A percentile compares a stretch with the other conserved stretches of the same genome.
These are phyloP conservation scores for Oxyruncus cristatus DNA, from an alignment of 2,113 vertebrate species.

Conservation along the genomic window DNA sequence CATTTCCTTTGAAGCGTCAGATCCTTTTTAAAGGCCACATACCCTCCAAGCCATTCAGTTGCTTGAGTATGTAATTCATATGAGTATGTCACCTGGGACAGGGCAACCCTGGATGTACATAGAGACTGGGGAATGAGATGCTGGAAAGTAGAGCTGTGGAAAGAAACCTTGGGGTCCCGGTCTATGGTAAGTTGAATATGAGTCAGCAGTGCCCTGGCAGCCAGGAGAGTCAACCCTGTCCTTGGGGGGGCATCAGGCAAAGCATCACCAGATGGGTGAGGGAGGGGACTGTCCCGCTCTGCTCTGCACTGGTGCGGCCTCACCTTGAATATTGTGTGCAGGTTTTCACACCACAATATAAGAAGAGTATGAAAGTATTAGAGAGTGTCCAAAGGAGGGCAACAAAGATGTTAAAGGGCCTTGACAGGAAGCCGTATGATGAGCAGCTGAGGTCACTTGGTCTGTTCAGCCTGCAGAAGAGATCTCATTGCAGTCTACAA, in stretches of 20 bases:
- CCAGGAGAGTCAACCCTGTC: rapidly evolving
- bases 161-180: neutral
- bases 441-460: neutral
- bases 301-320: rapidly evolving
- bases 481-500: rapidly evolving
- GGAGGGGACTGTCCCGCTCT: neutral
- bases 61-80: neutral
- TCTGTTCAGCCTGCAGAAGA: neutral
- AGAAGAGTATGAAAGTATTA: neutral
- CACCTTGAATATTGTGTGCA: rapidly evolving
- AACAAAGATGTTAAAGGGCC: neutral
- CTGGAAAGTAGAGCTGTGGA: rapidly evolving
- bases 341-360: neutral
- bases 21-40: neutral
- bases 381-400: neutral
- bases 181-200: rapidly evolving
- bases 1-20: neutral
- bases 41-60: neutral
- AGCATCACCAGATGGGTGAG: rapidly evolving
- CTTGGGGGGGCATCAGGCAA: neutral
- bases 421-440: neutral
- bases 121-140: neutral
- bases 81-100: neutral
- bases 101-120: neutral
- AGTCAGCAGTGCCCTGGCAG: neutral